Percentiles rank a stretch among this genome's conserved stretches.
These are phyloP conservation scores for Apoda limacodes DNA, from an alignment of 2,888 invertebrate genomes.

Conservation along the genomic window DNA sequence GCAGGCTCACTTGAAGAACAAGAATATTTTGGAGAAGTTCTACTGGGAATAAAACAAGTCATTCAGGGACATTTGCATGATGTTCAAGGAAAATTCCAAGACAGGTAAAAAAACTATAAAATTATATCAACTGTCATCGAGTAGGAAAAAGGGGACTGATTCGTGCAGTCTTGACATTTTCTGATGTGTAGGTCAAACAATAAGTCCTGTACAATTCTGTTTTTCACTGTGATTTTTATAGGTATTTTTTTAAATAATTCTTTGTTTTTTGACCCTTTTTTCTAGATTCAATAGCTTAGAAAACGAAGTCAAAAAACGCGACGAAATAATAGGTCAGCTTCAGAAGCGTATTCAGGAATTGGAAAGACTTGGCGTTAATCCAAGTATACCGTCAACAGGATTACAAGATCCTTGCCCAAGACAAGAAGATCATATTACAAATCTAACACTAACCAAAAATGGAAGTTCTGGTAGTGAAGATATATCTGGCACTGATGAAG, in stretches of 20 bases:
- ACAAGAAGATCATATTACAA: constrained; percentile 17
- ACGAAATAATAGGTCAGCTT: constrained; percentile 83
- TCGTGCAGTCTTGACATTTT: too few species aligned
- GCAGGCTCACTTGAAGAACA: constrained; percentile 78
- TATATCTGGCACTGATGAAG: constrained; percentile 51
- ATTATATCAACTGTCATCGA: not conserved
- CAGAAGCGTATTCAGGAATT: constrained; percentile 79
- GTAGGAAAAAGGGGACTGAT: too few species aligned
- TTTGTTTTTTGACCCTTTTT: constrained; percentile 13
- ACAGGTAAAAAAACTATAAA: constrained; percentile 40
- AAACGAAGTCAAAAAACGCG: constrained; percentile 82
- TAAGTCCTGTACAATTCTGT: too few species aligned
- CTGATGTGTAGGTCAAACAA: too few species aligned
- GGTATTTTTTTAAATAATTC: not conserved
- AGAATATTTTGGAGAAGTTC: constrained; percentile 84
- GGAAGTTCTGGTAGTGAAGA: constrained; percentile 62
- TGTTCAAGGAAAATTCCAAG: constrained; percentile 78
- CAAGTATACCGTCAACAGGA: constrained; percentile 20
- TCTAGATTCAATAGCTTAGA: constrained; percentile 79
- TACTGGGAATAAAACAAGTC: constrained; percentile 83
- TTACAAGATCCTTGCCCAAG: constrained; percentile 16
- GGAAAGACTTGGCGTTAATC: constrained; percentile 52
- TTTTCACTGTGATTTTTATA: too few species aligned
- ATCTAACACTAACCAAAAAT: constrained; percentile 31
- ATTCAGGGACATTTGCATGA: constrained; percentile 81